Evolutionary conservation across 1,140 invertebrate species (phyloP), one percentile per base, ranked within the genome.

Genomic region (Vollenhovia emeryi): DNA sequence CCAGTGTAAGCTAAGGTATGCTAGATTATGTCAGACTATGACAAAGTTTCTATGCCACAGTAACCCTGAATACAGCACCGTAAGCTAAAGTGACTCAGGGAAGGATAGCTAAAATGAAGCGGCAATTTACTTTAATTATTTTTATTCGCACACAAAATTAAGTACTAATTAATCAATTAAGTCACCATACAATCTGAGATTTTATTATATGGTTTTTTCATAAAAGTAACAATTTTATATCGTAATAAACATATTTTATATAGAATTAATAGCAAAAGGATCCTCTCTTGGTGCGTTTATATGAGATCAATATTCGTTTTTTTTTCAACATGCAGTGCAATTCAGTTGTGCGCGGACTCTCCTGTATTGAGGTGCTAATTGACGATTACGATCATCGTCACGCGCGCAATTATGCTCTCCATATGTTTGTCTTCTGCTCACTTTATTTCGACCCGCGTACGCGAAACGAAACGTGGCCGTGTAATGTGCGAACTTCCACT

Each of bases 1-100:
- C 74, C 24, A 78, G 40, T 62, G 74, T 62, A 62, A 60, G 57
- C 59, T 43, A 43, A 50, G 75, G 43, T 78, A 64, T 64, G 75
- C 75, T 62, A 66, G 75, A 78, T 78, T 78, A 78, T 64, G 75
- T 78, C 59, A 78, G 75, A 64, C 75, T 64, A 36, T 78, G 59
- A 78, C 57, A 64, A 78, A 78, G 75, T 78, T 78, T 48, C 75
- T 64, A 78, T 78, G 43, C 59, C 75, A 64, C 27, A 66, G 75
- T 36, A 60, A 76, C 73, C 59, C 57, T 60, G 57, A 78, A 78
- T 78, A 50, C 40, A 60, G 71, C n/a, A 36, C 18, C 18, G 55
- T 59, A 45, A 59, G 36, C 73, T 36, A 60, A 59, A 78, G 45
- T 64, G 13, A 60, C 36, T 36, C 30, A 30, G 36, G 60, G 24